Percentiles rank a stretch among this genome's conserved stretches.
Evolutionary conservation across 2,113 vertebrate genomes (phyloP).

Genomic region (Dolichallabes microphthalmus): DNA sequence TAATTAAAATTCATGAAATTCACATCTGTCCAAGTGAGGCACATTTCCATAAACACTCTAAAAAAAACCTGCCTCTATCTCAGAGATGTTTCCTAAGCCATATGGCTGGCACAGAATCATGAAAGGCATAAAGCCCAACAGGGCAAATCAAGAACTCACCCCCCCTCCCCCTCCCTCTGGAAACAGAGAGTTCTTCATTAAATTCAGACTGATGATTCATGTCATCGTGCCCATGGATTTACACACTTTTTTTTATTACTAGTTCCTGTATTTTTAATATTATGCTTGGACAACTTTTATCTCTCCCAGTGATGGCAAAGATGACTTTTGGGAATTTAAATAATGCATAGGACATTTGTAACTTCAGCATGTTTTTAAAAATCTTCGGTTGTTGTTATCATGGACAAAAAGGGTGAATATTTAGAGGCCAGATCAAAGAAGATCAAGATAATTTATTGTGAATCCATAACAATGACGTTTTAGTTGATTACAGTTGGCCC

Average conservation of each 20-base stretch:
- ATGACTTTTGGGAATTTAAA: background rate
- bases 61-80: slow-evolving; percentile 34
- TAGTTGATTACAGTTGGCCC: background rate
- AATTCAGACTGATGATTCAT: slow-evolving; percentile 39
- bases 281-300: slow-evolving; percentile 16
- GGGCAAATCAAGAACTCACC: slow-evolving; percentile 40
- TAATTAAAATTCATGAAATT: slow-evolving; percentile 8
- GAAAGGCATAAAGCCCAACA: slow-evolving; percentile 46
- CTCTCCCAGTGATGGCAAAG: background rate
- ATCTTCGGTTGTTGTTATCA: background rate
- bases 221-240: slow-evolving; percentile 38
- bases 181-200: slow-evolving; percentile 39
- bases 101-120: slow-evolving; percentile 46
- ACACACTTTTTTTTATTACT: background rate
- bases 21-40: slow-evolving; percentile 8
- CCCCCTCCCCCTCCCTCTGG: slow-evolving; percentile 41
- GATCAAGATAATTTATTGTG: background rate
- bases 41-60: slow-evolving; percentile 44
- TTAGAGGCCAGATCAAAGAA: background rate
- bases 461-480: slow-evolving; percentile 22
- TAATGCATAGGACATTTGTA: background rate
- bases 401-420: background rate
- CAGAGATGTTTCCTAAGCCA: slow-evolving; percentile 47
- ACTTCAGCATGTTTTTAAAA: background rate
- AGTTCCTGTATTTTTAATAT: background rate